phyloP scores from a whole-genome alignment of 2,888 invertebrate genomes.

The Oscheius onirici region DNA sequence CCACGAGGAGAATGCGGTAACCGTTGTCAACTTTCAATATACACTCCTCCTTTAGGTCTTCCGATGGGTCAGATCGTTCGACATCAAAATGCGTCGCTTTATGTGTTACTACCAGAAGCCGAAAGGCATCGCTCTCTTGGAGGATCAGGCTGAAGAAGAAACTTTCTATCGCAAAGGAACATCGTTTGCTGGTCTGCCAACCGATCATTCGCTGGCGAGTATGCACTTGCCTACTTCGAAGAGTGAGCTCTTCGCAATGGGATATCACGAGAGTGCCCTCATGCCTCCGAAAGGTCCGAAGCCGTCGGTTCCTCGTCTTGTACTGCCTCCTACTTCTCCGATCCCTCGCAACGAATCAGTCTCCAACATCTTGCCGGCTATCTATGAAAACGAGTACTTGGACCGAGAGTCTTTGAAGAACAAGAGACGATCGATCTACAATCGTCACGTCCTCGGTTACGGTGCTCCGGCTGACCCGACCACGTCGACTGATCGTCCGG shows the following conservation, averaged over 20 bases:
- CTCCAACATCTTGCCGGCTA: constrained; percentile 1
- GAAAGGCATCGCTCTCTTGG: not conserved
- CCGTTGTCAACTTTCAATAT: not conserved
- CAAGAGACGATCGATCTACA: constrained; percentile 34
- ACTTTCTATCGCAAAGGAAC: constrained; percentile 14
- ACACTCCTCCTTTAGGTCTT: not conserved
- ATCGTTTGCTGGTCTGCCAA: constrained; percentile 38
- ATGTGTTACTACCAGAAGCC: constrained; percentile 25
- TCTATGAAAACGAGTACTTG: not conserved
- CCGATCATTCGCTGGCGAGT: constrained; percentile 39
- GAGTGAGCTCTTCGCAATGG: constrained; percentile 21
- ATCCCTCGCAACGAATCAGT: constrained; percentile 27
- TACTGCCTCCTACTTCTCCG: constrained; percentile 35
- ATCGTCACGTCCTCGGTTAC: constrained; percentile 40
- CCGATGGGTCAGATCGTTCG: not conserved
- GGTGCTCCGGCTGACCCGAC: constrained; percentile 1
- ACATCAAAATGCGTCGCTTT: not conserved
- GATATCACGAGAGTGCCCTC: constrained; percentile 18
- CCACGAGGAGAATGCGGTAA: constrained; percentile 26
- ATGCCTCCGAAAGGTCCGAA: constrained; percentile 23
- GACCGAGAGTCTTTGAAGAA: not conserved
- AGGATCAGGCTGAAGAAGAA: constrained; percentile 12
- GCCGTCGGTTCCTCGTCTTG: constrained; percentile 36
- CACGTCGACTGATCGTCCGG: constrained; percentile 1
- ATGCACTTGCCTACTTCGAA: constrained; percentile 38